Evolutionary conservation across 1,140 invertebrate species (phyloP).

Genomic region (Drosophila lini): DNA sequence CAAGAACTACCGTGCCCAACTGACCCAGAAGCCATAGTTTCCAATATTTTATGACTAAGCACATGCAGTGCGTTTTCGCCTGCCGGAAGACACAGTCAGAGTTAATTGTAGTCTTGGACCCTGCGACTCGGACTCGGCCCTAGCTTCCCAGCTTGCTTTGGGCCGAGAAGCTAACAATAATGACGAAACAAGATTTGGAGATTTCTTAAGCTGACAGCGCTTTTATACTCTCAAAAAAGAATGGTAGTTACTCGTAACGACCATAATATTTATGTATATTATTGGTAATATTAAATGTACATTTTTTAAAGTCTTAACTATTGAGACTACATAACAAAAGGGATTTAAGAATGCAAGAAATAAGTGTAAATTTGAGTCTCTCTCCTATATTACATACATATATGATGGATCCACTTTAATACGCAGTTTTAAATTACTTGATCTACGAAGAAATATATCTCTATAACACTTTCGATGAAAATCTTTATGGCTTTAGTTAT

Average conservation of each 20-base stretch:
- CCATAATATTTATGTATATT: neutral
- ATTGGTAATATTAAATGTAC: neutral
- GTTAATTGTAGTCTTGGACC: slow-evolving; percentile 19
- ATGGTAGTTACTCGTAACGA: too few species aligned
- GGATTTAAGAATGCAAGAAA: neutral
- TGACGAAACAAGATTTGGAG: slow-evolving; percentile 1
- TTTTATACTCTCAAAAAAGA: slow-evolving; percentile 3
- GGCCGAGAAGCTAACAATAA: slow-evolving; percentile 10
- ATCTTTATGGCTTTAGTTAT: too few species aligned
- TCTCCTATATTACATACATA: too few species aligned
- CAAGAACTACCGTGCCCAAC: slow-evolving; percentile 75
- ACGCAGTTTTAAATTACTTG: too few species aligned
- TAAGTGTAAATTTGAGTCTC: too few species aligned
- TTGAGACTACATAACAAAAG: neutral
- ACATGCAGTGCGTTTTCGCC: slow-evolving; percentile 25
- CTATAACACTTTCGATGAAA: too few species aligned
- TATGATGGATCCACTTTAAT: too few species aligned
- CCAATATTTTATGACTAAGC: slow-evolving; percentile 65
- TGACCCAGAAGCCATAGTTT: slow-evolving; percentile 77
- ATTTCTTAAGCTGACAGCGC: neutral
- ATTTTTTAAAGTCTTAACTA: fast-evolving
- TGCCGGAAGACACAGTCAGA: slow-evolving; percentile 32
- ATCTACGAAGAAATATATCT: too few species aligned
- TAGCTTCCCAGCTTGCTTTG: slow-evolving; percentile 24
- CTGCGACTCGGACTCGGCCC: slow-evolving; percentile 25